Conservation (phyloP, 2,888 invertebrate species). For the Drosophila kuntzei region DNA sequence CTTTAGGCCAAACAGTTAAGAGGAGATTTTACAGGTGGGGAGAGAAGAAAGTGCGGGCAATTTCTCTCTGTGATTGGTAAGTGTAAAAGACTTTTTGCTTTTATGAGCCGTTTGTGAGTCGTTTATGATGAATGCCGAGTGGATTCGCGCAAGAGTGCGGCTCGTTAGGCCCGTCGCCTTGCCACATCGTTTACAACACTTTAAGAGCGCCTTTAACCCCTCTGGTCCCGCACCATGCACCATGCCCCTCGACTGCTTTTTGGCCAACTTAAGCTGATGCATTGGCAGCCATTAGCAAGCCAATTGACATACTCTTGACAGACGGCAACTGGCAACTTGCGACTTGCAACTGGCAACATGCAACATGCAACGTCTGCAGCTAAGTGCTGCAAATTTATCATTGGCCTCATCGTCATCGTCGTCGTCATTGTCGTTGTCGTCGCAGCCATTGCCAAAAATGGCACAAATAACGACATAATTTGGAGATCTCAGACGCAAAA, state of each 20-base stretch:
- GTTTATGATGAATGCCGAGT: constrained; percentile 71
- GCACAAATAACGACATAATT: constrained; percentile 84
- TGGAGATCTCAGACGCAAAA: constrained; percentile 64
- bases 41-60: not conserved
- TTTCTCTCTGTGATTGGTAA: constrained; percentile 56
- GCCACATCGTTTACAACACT: constrained; percentile 75
- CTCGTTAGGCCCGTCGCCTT: constrained; percentile 69
- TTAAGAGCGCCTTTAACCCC: constrained; percentile 51
- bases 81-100: constrained; percentile 53
- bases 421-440: constrained; percentile 10
- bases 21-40: not conserved
- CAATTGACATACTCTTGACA: constrained; percentile 79
- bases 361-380: constrained; percentile 46
- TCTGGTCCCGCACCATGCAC: not conserved
- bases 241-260: not conserved
- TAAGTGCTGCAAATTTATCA: constrained; percentile 78
- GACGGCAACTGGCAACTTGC: constrained; percentile 44
- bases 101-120: constrained; percentile 53
- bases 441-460: constrained; percentile 77
- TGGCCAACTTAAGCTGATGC: constrained; percentile 55
- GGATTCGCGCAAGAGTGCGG: constrained; percentile 30
- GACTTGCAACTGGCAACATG: constrained; percentile 30
- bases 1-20: constrained; percentile 19
- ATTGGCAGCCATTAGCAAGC: constrained; percentile 77
- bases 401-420: constrained; percentile 56